Percentiles rank a stretch among this genome's conserved stretches.
phyloP scores from a whole-genome alignment of 2,113 vertebrate genomes.

The Myotis davidii region DNA sequence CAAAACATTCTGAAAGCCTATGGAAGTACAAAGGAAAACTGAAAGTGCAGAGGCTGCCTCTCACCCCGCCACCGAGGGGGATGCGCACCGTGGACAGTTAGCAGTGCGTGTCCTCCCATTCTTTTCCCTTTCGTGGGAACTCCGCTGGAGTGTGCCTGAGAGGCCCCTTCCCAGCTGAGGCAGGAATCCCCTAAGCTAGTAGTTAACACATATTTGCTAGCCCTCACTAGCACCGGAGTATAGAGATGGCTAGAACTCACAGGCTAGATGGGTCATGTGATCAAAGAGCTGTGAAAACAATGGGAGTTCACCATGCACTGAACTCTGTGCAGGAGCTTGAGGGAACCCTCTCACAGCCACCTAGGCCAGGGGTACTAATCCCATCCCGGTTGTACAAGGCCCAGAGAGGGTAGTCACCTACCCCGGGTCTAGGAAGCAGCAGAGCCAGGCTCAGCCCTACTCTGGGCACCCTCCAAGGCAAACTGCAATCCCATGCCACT shows the following conservation, averaged over 20 bases:
- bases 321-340: background rate
- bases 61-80: background rate
- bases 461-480: fast-evolving
- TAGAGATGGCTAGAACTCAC: background rate
- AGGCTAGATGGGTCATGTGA: background rate
- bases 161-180: background rate
- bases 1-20: slow-evolving; percentile 18
- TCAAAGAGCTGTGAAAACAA: background rate
- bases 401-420: background rate
- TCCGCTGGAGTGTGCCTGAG: background rate
- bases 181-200: background rate
- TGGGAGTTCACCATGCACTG: fast-evolving
- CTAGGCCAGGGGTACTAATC: background rate
- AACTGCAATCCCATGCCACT: fast-evolving
- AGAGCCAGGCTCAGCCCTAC: background rate
- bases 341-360: background rate
- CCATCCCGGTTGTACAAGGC: background rate
- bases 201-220: background rate
- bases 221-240: background rate
- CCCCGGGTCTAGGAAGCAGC: background rate
- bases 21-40: background rate
- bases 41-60: background rate
- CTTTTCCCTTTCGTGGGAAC: background rate
- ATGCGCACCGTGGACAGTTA: background rate
- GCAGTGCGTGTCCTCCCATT: background rate